These are phyloP conservation scores for Neotoma lepida DNA, from an alignment of 2,113 vertebrate genomes.

Conservation along the genomic window DNA sequence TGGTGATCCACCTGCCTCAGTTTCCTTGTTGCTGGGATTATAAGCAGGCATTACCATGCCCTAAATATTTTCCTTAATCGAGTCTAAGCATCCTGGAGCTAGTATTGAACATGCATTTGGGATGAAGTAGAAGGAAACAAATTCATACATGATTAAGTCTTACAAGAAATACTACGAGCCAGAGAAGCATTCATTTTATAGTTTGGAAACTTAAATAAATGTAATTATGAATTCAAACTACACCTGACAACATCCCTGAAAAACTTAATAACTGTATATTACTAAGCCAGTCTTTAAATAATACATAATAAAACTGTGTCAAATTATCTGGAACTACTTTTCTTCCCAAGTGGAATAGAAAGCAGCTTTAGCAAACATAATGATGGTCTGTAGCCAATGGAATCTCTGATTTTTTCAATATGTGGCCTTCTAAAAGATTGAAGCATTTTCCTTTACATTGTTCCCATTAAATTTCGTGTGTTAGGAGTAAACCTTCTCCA, in stretches of 20 bases:
- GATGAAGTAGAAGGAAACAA: slow-evolving; percentile 50
- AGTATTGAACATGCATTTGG: not conserved
- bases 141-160: not conserved
- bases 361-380: slow-evolving; percentile 8
- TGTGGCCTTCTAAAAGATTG: slow-evolving; percentile 3
- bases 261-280: not conserved
- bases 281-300: not conserved
- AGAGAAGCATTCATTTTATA: not conserved
- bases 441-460: slow-evolving; percentile 17
- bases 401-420: slow-evolving; percentile 34
- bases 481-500: not conserved
- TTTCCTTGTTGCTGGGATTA: not conserved
- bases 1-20: not conserved
- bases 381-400: not conserved
- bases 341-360: not conserved
- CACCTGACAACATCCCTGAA: not conserved
- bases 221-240: slow-evolving; percentile 50
- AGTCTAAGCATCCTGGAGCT: slow-evolving; percentile 12
- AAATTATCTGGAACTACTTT: slow-evolving; percentile 23
- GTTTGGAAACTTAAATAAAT: slow-evolving; percentile 46
- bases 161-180: not conserved
- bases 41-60: not conserved
- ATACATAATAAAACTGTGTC: slow-evolving; percentile 38
- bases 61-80: slow-evolving; percentile 39
- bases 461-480: not conserved